These are phyloP conservation scores for Hippasteria phrygiana DNA, from an alignment of 53 echinoderm and acorn worm species.

Conservation along the genomic window DNA sequence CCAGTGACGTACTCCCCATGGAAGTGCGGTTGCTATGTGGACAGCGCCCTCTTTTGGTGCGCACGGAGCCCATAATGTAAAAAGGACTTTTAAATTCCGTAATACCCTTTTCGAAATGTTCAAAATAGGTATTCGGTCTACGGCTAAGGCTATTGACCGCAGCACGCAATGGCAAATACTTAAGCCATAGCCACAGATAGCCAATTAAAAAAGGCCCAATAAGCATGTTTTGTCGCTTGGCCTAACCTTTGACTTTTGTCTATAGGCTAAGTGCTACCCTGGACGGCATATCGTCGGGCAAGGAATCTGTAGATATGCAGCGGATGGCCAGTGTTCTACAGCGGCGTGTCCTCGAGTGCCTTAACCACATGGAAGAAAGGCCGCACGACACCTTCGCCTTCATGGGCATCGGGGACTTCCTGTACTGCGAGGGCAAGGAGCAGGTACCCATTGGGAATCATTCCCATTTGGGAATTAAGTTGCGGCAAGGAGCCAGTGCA, in stretches of 20 bases:
- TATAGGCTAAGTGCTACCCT: constrained; percentile 68
- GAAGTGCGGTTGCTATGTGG: no score
- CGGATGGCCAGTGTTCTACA: constrained; percentile 88
- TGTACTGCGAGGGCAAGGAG: constrained; percentile 78
- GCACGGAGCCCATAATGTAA: no score
- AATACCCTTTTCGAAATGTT: no score
- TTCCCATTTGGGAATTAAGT: background rate
- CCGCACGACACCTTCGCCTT: constrained; percentile 98
- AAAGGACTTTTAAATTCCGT: no score
- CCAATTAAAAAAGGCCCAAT: no score
- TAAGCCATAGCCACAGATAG: no score
- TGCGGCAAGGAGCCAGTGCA: background rate
- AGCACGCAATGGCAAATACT: no score
- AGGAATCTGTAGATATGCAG: constrained; percentile 82
- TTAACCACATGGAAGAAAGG: constrained; percentile 91
- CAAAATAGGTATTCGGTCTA: no score
- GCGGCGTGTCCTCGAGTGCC: constrained; percentile 81
- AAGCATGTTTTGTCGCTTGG: no score
- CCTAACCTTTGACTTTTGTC: background rate
- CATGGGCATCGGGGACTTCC: constrained; percentile 93
- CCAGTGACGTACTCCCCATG: no score
- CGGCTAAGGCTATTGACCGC: no score
- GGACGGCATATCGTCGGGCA: constrained; percentile 73
- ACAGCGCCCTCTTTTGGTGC: no score
- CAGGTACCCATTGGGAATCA: constrained; percentile 67